Evolutionary conservation across 1,140 invertebrate species (phyloP).

Genomic region (Agrypnia vestita): DNA sequence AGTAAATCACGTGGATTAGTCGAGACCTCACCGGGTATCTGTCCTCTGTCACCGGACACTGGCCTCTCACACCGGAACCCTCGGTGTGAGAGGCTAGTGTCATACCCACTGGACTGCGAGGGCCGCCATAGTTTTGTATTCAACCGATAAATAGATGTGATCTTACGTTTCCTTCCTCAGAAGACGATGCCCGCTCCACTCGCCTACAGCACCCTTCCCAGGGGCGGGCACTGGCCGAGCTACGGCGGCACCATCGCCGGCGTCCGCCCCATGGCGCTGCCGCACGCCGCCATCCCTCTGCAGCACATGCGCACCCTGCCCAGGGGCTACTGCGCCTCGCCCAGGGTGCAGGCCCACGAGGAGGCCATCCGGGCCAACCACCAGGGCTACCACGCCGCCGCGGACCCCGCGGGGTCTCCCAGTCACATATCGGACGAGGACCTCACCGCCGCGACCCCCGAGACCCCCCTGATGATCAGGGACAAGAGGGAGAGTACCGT

Average conservation of each 20-base stretch:
- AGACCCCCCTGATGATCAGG: conserved; percentile 58
- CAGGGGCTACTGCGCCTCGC: conserved; percentile 52
- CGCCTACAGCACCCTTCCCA: conserved; percentile 70
- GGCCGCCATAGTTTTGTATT: no score
- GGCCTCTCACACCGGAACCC: no score
- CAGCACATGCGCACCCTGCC: conserved; percentile 63
- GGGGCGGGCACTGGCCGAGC: conserved; percentile 67
- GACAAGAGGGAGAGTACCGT: conserved; percentile 60
- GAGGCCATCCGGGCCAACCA: conserved; percentile 34
- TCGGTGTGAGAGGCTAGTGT: no score
- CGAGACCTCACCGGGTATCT: no score
- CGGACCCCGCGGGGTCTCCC: conserved; percentile 51
- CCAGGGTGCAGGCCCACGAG: conserved; percentile 55
- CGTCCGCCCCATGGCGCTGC: conserved; percentile 61
- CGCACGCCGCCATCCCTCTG: conserved; percentile 69
- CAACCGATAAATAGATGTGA: no score
- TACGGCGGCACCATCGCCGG: conserved; percentile 65
- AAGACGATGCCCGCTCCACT: conserved; percentile 64
- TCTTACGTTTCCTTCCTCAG: conserved; percentile 56
- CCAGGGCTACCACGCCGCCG: conserved; percentile 43
- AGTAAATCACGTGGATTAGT: no score
- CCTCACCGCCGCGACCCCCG: conserved; percentile 50
- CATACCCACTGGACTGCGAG: no score
- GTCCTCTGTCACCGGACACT: no score
- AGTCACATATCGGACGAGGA: conserved; percentile 58